These are phyloP conservation scores for Chauna torquata DNA, from an alignment of 2,113 vertebrate genomes.

Conservation along the genomic window DNA sequence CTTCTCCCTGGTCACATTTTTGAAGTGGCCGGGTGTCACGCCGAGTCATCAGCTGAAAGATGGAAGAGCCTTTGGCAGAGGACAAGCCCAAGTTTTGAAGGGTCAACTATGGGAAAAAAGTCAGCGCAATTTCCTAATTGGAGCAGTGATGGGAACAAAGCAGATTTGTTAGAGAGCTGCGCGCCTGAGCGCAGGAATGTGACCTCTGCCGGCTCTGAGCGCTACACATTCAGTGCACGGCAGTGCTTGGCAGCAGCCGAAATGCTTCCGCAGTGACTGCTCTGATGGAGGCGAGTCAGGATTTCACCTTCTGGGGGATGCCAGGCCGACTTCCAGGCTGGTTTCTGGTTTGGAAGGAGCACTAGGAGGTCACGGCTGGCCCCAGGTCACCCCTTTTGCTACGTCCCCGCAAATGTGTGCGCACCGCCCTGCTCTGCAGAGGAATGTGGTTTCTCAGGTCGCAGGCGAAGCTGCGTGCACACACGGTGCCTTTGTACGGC, in stretches of 20 bases:
- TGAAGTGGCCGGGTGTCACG: not conserved
- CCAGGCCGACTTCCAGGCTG: rapidly evolving
- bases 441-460: not conserved
- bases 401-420: rapidly evolving
- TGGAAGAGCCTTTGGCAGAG: not conserved
- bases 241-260: not conserved
- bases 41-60: conserved; percentile 7
- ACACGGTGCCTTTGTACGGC: not conserved
- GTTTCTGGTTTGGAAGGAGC: not conserved
- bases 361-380: rapidly evolving
- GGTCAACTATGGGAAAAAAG: not conserved
- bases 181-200: not conserved
- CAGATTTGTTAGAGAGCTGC: not conserved
- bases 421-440: not conserved
- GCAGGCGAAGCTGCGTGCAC: not conserved
- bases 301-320: not conserved
- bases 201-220: conserved; percentile 2
- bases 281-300: not conserved
- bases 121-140: not conserved
- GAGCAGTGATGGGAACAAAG: conserved; percentile 32
- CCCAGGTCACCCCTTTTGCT: not conserved
- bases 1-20: not conserved
- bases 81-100: conserved; percentile 2
- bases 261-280: not conserved
- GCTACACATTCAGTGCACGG: not conserved